A percentile compares a stretch with the other conserved stretches of the same genome.
These are phyloP conservation scores for Diorhabda carinulata DNA, from an alignment of 1,140 invertebrate genomes.

Conservation along the genomic window DNA sequence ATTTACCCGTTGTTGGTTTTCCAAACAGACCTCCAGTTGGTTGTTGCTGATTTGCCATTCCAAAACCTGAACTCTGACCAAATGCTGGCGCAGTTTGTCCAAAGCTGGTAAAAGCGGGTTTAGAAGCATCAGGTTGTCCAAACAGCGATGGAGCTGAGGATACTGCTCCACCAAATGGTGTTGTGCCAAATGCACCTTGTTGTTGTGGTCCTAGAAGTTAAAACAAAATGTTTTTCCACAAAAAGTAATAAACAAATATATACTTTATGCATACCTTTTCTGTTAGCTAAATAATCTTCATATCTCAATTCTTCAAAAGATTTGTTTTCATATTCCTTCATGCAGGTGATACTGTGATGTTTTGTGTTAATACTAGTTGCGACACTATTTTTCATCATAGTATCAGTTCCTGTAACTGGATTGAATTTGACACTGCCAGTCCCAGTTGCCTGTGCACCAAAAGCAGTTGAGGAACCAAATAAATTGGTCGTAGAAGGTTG, in stretches of 20 bases:
- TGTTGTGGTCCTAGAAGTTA: conserved; percentile 29
- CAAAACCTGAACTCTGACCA: conserved; percentile 43
- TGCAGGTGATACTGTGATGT: conserved; percentile 93
- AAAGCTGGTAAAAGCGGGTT: conserved; percentile 41
- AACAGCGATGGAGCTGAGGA: conserved; percentile 50
- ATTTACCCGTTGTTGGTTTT: conserved; percentile 21
- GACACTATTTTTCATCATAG: conserved; percentile 82
- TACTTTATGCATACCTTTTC: conserved; percentile 64
- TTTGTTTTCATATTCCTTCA: conserved; percentile 96
- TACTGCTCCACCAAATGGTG: conserved; percentile 34
- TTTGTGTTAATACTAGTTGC: conserved; percentile 81
- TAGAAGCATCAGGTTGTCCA: conserved; percentile 47
- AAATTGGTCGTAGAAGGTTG: conserved; percentile 33
- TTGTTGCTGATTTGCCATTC: conserved; percentile 22
- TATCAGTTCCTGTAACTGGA: conserved; percentile 82
- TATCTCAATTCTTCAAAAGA: conserved; percentile 88
- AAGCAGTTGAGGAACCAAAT: conserved; percentile 33
- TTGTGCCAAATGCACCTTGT: conserved; percentile 30
- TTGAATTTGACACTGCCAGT: conserved; percentile 84
- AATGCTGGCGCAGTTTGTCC: conserved; percentile 46
- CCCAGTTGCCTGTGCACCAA: conserved; percentile 33
- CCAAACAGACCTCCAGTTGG: conserved; percentile 27
- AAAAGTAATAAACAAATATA: neutral
- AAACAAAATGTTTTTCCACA: neutral
- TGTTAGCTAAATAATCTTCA: conserved; percentile 87